Evolutionary conservation across 2,888 invertebrate species (phyloP).

Genomic region (Erebia epiphron): DNA sequence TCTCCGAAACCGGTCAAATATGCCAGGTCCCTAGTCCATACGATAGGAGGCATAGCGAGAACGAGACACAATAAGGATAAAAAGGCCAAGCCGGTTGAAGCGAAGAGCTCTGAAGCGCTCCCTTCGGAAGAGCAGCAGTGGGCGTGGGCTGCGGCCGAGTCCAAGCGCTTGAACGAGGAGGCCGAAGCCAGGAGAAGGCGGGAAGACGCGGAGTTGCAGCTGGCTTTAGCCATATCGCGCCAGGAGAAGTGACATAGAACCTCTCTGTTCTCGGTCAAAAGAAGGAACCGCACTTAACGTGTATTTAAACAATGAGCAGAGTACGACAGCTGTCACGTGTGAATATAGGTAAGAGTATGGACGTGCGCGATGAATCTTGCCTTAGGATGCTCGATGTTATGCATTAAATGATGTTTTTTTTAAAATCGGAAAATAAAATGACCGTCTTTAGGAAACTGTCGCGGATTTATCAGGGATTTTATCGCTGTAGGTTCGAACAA

Average conservation of each 20-base stretch:
- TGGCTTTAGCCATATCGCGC: conserved; percentile 87
- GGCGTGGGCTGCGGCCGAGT: conserved; percentile 89
- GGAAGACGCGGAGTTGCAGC: conserved; percentile 89
- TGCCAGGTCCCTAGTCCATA: conserved; percentile 72
- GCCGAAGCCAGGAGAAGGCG: conserved; percentile 81
- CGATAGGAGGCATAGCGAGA: conserved; percentile 75
- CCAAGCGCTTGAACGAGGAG: conserved; percentile 84
- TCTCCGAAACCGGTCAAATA: conserved; percentile 77
- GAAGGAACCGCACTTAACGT: conserved; percentile 18
- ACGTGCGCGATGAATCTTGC: conserved; percentile 30
- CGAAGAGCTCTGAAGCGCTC: conserved; percentile 54
- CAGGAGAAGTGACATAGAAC: conserved; percentile 63
- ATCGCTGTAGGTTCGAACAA: too few relatives aligned
- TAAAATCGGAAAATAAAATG: not conserved
- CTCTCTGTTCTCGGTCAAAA: conserved; percentile 13
- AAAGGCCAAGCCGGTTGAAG: conserved; percentile 55
- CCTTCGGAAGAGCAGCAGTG: conserved; percentile 87
- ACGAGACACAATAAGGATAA: conserved; percentile 63
- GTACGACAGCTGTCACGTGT: not conserved
- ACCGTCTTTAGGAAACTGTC: not conserved
- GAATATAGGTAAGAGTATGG: conserved; percentile 14
- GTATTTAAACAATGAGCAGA: not conserved
- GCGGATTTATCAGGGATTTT: too few relatives aligned
- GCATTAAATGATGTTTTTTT: not conserved
- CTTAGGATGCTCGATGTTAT: conserved; percentile 20